Conservation (phyloP, 2,797 vertebrate species). For the Cirrhinus mrigala region DNA sequence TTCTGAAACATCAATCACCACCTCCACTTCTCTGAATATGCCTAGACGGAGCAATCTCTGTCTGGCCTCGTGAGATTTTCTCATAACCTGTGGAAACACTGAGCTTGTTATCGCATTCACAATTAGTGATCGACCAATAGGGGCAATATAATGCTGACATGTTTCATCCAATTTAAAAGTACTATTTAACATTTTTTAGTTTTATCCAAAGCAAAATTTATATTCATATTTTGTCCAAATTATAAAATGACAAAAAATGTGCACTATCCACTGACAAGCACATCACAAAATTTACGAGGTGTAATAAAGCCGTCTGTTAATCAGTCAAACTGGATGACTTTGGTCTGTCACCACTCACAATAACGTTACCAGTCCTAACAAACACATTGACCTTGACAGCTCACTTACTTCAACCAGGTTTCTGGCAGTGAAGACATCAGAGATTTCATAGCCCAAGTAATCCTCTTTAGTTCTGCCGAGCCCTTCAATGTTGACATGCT, state of each 20-base stretch:
- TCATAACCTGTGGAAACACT: constrained; percentile 87
- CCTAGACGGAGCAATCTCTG: constrained; percentile 90
- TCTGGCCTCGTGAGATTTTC: constrained; percentile 89
- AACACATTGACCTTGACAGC: background rate
- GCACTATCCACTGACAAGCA: background rate
- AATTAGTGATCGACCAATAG: background rate
- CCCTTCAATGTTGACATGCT: constrained; percentile 94
- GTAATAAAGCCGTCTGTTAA: background rate
- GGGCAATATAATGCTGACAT: background rate
- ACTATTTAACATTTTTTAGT: no score
- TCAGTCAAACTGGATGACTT: background rate
- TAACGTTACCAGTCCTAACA: background rate
- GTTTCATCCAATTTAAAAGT: background rate
- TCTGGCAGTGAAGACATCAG: constrained; percentile 91
- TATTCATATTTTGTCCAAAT: background rate
- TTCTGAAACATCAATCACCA: constrained; percentile 92
- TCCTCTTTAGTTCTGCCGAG: constrained; percentile 95
- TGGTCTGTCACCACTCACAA: background rate
- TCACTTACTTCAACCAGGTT: constrained; percentile 93
- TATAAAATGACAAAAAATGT: background rate
- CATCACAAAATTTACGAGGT: background rate
- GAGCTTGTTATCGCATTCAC: background rate
- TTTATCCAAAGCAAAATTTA: background rate
- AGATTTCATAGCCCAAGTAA: constrained; percentile 91
- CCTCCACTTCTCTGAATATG: constrained; percentile 94